Evolutionary conservation across 2,888 invertebrate species (phyloP), one percentile per base, ranked within the genome.

Genomic region (Philonicus albiceps): DNA sequence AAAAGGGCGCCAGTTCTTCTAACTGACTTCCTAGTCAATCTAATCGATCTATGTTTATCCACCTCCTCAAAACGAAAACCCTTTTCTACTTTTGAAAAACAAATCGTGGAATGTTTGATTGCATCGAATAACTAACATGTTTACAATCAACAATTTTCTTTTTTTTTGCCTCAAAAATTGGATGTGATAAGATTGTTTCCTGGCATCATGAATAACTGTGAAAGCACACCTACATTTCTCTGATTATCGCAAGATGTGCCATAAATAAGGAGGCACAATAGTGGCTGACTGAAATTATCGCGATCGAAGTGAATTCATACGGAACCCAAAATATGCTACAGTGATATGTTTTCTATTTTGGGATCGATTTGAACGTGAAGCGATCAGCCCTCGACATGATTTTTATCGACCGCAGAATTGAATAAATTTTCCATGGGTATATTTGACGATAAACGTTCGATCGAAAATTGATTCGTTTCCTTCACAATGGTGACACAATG

Each of bases 381-480:
- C 53, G 31, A 80, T 22, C 49, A 49, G 49, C n/a, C n/a, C 80
- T 53, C 22, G 75, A 84, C 86, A 86, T 87, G 86, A 87, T 86
- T 87, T 87, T 87, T 87, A 87, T 87, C 87, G 80, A 86, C 86
- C 64, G 55, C 64, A 74, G 81, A 86, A 86, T 53, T 34, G 76
- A 85, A 86, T 86, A 87, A 87, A 86, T 83, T 87, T 16, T 53
- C 49, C 8, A 64, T 22, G 7, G 49, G 2, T 37, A 22, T 37
- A 11, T 37, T 49, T 80, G 80, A 80, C 53, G 49, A 80, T 80
- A 80, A 43, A 80, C 49, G 80, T 37, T 80, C 80, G 27, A 76
- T 80, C 80, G 31, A 49, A 78, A 80, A 80, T 80, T 80, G 80
- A 80, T 49, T 80, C 80, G 80, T 80, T 64, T 64, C 64, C 64